Base-by-base conservation (phyloP, 2,888 invertebrate genomes). In the Luperina nickerlii region DNA sequence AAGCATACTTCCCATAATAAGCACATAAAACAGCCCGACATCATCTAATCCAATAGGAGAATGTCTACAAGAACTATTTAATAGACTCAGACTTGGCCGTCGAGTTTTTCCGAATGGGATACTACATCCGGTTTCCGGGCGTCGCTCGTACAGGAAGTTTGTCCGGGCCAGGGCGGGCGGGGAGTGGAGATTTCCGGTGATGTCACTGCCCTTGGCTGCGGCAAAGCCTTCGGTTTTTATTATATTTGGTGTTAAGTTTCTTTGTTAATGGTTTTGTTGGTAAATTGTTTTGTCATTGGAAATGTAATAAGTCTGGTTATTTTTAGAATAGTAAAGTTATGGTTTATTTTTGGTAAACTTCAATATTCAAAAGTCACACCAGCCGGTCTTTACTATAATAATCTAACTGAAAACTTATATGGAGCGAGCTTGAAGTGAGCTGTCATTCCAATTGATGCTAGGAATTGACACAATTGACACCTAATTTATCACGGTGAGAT, bases 101-200 rank as follows among this genome's bases (percentile, higher is more conserved):
- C 78, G 90, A 93, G 93, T 95, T 95, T 95, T 94, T 95, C 94
- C 93, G 91, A 94, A 94, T 94, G 94, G 93, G 91, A 92, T 92
- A 95, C 94, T 94, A 93, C 94, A 89, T 95, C 95, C 95, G 94
- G 94, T 92, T 93, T 93, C 94, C 94, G 93, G 93, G 86, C 86
- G 90, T 85, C 88, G 90, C 91, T 90, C 88, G 91, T 88, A 89
- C 92, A 92, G 95, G 95, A 95, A 91, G 95, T 94, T 94, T 94
- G 93, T 93, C 92, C 90, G 90, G 92, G 88, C 79, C 78, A 80
- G 81, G 71, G 74, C 63, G 76, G 85, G 80, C 71, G 80, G 90
- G 92, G 89, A 89, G 91, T 87, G 89, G 89, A 89, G 84, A 91
- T 90, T 90, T 94, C 94, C 94, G 92, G 92, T 90, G 90, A 90